Conservation (phyloP, 2,797 vertebrate species). For the Coracias cyanogaster region DNA sequence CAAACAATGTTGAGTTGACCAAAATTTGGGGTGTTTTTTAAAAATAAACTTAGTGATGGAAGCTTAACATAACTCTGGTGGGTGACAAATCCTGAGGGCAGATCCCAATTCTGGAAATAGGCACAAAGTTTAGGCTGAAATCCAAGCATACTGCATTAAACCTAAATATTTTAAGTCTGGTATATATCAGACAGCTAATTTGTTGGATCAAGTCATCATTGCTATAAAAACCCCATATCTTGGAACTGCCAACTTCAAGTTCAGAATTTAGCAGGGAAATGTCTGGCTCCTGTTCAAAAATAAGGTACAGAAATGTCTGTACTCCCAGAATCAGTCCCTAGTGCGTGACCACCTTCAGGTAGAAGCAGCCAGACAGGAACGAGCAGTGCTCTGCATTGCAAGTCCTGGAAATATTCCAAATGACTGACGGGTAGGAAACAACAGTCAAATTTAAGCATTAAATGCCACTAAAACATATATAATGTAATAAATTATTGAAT, state of each 20-base stretch:
- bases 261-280: constrained; percentile 42
- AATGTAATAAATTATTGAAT: constrained; percentile 11
- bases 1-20: neutral
- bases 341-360: constrained; percentile 47
- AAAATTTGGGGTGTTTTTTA: neutral
- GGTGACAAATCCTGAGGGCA: constrained; percentile 44
- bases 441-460: constrained; percentile 15
- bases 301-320: neutral
- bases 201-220: constrained; percentile 59
- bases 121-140: constrained; percentile 50
- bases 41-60: neutral
- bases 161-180: constrained; percentile 69
- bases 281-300: constrained; percentile 50
- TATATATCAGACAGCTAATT: constrained; percentile 65
- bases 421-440: neutral
- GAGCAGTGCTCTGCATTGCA: constrained; percentile 20
- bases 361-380: constrained; percentile 8
- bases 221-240: constrained; percentile 47
- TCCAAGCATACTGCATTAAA: constrained; percentile 66
- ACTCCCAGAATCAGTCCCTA: constrained; percentile 31
- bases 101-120: constrained; percentile 38
- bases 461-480: neutral
- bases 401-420: constrained; percentile 57
- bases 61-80: neutral
- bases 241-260: constrained; percentile 43